Evolutionary conservation across 1,140 invertebrate species (phyloP), one percentile per base, ranked within the genome.

Genomic region (Cotesia chilonis): DNA sequence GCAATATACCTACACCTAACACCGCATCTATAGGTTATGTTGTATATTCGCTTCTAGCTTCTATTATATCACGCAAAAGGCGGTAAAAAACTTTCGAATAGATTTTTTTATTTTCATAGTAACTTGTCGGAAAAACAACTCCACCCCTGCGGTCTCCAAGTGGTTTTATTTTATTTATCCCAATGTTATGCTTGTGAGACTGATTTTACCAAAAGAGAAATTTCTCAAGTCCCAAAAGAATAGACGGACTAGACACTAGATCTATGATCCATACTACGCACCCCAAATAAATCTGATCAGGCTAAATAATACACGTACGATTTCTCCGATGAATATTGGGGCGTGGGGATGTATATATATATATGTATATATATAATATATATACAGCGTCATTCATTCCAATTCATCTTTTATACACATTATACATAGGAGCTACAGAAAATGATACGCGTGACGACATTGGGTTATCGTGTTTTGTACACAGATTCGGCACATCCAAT

Each of bases 401-500:
- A 10, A 65, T 57, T 35, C 14, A 66, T 14, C 35, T 64, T 28
- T 17, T 28, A 10, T 28, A 9, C 6, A 12, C 28, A 12, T 4
- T 28, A 61, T 3, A 17, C 17, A 6, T 57, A 12, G n/a, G n/a
- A 12, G 59, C 28, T 7, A 61, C 28, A 60, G 6, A 61, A 35
- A 35, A 17, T 28, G 28, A 28, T 57, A 61, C 35, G 77, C 84
- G 82, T 84, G 82, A 85, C 84, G 81, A 70, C 81, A 80, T 83
- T 75, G 59, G 75, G 79, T 83, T 81, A 84, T 77, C 60, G 63
- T 83, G 81, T 85, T 85, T 85, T 80, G 79, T 82, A 79, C 77
- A 81, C 81, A 74, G 77, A 85, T 85, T 85, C 73, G 81, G 4
- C 73, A 83, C 76, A 81, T 76, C 77, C 76, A 85, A 85, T 85